phyloP scores from a whole-genome alignment of 2,113 vertebrate species.

The Lepidothrix coronata region DNA sequence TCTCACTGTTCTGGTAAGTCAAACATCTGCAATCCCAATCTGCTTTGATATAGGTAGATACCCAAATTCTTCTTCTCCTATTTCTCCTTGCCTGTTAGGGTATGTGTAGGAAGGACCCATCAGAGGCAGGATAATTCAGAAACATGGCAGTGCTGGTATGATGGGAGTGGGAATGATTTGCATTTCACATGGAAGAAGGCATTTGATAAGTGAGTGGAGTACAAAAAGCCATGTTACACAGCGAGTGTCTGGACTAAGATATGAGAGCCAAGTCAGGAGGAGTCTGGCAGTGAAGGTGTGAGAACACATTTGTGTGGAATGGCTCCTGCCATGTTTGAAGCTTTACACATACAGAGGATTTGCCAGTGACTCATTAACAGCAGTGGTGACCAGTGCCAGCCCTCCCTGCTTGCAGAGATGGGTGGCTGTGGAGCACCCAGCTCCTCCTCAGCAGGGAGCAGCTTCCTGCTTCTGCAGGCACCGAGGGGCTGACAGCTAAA shows the following conservation, averaged over 20 bases:
- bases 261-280: background rate
- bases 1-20: background rate
- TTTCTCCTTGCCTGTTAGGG: background rate
- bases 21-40: background rate
- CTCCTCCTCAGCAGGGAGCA: background rate
- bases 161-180: background rate
- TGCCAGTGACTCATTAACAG: background rate
- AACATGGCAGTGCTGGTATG: background rate
- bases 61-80: background rate
- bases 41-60: background rate
- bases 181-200: background rate
- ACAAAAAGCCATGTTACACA: background rate
- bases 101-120: background rate
- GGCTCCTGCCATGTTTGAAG: background rate
- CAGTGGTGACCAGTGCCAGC: fast-evolving
- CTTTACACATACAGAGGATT: background rate
- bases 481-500: background rate
- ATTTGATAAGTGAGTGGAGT: background rate
- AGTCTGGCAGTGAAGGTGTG: background rate
- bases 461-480: background rate
- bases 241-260: background rate
- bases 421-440: background rate
- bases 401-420: background rate
- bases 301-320: background rate
- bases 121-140: background rate